phyloP scores from a whole-genome alignment of 1,140 invertebrate genomes.

The Bombus cullumanus region DNA sequence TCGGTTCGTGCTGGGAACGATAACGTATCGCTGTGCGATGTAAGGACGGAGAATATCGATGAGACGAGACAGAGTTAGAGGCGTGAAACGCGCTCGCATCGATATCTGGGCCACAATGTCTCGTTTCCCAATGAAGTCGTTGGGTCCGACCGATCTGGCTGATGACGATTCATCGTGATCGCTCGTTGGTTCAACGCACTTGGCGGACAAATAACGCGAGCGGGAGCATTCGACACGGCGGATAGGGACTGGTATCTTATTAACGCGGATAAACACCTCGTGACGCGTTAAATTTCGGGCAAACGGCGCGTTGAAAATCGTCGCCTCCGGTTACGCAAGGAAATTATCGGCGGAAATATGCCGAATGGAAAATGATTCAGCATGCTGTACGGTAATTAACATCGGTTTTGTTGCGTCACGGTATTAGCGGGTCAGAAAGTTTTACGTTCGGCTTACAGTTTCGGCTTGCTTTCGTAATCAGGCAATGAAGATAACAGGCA shows the following conservation, averaged over 20 bases:
- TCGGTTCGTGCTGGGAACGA: neutral
- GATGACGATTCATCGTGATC: constrained; percentile 69
- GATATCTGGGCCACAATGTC: constrained; percentile 73
- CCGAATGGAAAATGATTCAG: neutral
- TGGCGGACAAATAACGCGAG: constrained; percentile 23
- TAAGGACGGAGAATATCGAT: no score
- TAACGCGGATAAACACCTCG: constrained; percentile 27
- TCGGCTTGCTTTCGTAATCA: neutral
- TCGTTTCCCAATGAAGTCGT: constrained; percentile 71
- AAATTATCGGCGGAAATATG: neutral
- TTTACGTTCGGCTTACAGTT: no score
- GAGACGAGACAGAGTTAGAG: constrained; percentile 24
- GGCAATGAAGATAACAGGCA: neutral
- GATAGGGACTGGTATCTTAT: constrained; percentile 9
- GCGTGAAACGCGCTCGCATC: constrained; percentile 63
- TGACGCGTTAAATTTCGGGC: neutral
- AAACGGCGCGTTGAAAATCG: neutral
- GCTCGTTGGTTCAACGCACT: constrained; percentile 70
- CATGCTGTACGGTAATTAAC: neutral
- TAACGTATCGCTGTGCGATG: no score
- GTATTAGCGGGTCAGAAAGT: neutral
- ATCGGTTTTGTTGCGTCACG: neutral
- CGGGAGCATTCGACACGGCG: neutral
- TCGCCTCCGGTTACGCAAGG: neutral
- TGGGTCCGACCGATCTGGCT: constrained; percentile 55